phyloP scores from a whole-genome alignment of 2,113 vertebrate genomes.

The Rattus norvegicus region DNA sequence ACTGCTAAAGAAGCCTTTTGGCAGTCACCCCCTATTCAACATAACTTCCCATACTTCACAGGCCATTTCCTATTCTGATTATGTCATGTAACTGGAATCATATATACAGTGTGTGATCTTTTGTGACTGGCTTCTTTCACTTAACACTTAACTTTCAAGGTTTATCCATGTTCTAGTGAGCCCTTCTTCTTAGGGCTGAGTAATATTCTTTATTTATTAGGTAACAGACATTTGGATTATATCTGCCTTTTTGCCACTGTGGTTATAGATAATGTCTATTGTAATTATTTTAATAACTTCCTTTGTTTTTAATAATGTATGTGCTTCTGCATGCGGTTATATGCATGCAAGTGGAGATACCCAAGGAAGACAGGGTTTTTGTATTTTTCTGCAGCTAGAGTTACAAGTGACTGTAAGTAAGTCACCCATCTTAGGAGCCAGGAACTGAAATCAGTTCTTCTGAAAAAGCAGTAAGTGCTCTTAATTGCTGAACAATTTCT shows the following conservation, averaged over 20 bases:
- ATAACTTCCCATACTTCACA: neutral
- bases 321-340: neutral
- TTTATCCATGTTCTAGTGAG: neutral
- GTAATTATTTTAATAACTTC: neutral
- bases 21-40: neutral
- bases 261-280: neutral
- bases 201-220: constrained; percentile 2
- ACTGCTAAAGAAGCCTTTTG: neutral
- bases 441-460: neutral
- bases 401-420: neutral
- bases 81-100: neutral
- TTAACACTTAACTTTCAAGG: constrained; percentile 1
- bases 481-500: neutral
- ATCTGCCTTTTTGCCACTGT: neutral
- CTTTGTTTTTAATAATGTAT: neutral
- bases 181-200: neutral
- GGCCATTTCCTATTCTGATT: neutral
- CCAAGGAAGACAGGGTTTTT: neutral
- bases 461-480: neutral
- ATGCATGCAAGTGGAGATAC: neutral
- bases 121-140: neutral
- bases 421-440: neutral
- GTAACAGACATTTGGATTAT: neutral
- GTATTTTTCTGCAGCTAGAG: neutral
- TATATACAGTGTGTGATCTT: neutral